Percentiles rank a stretch among this genome's conserved stretches.
phyloP scores from a whole-genome alignment of 1,140 invertebrate species.

The Listronotus oregonensis region DNA sequence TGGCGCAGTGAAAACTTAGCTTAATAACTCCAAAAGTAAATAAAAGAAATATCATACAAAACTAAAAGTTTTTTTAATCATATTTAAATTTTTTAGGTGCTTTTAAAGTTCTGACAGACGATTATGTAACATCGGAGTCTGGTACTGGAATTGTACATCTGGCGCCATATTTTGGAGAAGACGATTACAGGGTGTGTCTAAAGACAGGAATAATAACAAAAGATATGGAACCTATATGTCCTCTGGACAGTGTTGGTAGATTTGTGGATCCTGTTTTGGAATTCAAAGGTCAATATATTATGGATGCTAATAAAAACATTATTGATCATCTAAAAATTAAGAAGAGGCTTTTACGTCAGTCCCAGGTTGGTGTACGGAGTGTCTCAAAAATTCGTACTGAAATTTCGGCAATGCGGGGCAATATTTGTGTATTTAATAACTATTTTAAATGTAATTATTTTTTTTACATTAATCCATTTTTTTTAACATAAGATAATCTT shows the following conservation, averaged over 20 bases:
- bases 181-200: constrained; percentile 89
- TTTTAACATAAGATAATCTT: too few species aligned
- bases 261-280: constrained; percentile 87
- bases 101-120: constrained; percentile 85
- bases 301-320: constrained; percentile 86
- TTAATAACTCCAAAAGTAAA: too few species aligned
- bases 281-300: constrained; percentile 91
- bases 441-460: too few species aligned
- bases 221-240: constrained; percentile 89
- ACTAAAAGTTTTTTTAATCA: too few species aligned
- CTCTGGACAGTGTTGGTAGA: constrained; percentile 88
- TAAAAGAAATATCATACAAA: too few species aligned
- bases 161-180: constrained; percentile 98
- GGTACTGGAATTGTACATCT: constrained; percentile 99
- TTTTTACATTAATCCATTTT: too few species aligned
- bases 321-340: constrained; percentile 81
- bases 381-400: too few species aligned
- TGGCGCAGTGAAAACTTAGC: too few species aligned
- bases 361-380: constrained; percentile 59
- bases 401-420: too few species aligned
- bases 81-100: constrained; percentile 63
- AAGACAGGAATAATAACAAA: constrained; percentile 80
- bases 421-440: too few species aligned
- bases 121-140: constrained; percentile 94
- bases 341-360: constrained; percentile 75